Evolutionary conservation across 1,140 invertebrate species (phyloP).

Genomic region (Plectrocnemia conspersa): DNA sequence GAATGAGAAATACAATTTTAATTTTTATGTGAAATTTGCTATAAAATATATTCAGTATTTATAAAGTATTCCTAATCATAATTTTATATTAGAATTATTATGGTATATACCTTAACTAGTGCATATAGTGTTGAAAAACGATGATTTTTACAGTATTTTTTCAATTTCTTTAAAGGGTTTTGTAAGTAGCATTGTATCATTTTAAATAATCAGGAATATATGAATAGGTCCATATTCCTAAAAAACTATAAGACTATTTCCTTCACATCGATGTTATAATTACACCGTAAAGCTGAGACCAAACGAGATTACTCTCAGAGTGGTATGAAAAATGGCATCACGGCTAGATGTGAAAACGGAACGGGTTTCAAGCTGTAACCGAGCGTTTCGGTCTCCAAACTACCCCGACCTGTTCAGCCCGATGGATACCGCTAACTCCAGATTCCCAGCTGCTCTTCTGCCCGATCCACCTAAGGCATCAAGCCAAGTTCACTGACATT

Average conservation of each 20-base stretch:
- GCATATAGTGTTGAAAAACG: no score
- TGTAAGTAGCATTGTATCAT: not conserved
- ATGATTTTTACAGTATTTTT: no score
- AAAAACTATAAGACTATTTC: not conserved
- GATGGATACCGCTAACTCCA: constrained; percentile 16
- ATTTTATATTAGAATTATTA: no score
- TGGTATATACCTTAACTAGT: no score
- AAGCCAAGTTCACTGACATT: constrained; percentile 1
- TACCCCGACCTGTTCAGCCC: constrained; percentile 15
- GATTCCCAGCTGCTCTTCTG: constrained; percentile 5
- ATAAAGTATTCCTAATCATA: no score
- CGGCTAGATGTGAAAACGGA: no score
- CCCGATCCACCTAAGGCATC: not conserved
- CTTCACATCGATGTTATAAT: not conserved
- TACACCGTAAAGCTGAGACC: constrained; percentile 12
- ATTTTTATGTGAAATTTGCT: no score
- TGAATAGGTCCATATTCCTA: not conserved
- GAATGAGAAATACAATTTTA: no score
- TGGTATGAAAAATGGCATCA: constrained; percentile 17
- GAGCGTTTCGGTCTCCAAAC: not conserved
- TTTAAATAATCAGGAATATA: not conserved
- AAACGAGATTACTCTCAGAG: constrained; percentile 8
- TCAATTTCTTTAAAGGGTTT: no score
- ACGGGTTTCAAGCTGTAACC: constrained; percentile 9
- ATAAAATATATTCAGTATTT: no score